Percentiles rank a stretch among this genome's conserved stretches.
phyloP scores from a whole-genome alignment of 2,113 vertebrate species.

The Pogona vitticeps region DNA sequence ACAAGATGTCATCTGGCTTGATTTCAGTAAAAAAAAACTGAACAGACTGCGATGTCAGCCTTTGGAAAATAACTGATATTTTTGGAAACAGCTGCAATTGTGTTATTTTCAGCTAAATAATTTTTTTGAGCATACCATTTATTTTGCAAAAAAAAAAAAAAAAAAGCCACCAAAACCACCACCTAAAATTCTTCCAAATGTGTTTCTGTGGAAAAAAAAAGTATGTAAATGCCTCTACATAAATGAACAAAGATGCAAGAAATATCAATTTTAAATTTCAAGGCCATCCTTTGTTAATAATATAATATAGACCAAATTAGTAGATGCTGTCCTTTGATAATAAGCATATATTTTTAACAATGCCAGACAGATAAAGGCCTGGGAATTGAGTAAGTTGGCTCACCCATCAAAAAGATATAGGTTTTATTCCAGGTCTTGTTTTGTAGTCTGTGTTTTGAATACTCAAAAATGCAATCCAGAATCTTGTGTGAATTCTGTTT shows the following conservation, averaged over 20 bases:
- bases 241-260: constrained; percentile 37
- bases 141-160: background rate
- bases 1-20: constrained; percentile 57
- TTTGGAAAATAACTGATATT: constrained; percentile 61
- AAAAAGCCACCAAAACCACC: constrained; percentile 17
- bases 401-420: background rate
- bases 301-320: constrained; percentile 29
- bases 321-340: constrained; percentile 21
- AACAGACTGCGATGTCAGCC: constrained; percentile 60
- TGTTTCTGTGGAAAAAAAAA: constrained; percentile 34
- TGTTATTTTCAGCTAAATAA: constrained; percentile 52
- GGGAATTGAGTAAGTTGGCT: constrained; percentile 33
- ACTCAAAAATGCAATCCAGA: background rate
- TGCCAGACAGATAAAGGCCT: background rate
- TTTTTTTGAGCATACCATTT: constrained; percentile 47
- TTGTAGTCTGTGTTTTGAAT: fast-evolving
- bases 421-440: background rate
- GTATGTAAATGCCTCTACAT: constrained; percentile 23
- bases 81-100: constrained; percentile 65
- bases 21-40: constrained; percentile 68
- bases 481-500: background rate
- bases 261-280: background rate
- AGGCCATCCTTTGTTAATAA: constrained; percentile 30
- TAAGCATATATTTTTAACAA: constrained; percentile 22
- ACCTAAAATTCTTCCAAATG: constrained; percentile 32